Percentiles rank a stretch among this genome's conserved stretches.
Conservation (phyloP, 2,888 invertebrate genomes). For the Lordiphosa fenestrarum region DNA sequence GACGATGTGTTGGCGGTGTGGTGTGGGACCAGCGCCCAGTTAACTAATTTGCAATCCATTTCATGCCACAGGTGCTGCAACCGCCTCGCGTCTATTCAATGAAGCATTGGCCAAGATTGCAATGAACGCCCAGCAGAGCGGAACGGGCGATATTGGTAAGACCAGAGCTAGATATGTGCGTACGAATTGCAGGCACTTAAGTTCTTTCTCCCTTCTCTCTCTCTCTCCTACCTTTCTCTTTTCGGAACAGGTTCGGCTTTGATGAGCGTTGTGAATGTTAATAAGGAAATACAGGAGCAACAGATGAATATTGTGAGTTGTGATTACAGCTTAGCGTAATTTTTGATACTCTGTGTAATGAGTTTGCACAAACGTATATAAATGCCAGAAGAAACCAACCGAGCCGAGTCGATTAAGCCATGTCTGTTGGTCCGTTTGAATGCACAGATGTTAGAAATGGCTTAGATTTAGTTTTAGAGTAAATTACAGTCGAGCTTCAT, state of each 20-base stretch:
- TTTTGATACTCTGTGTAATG: not conserved
- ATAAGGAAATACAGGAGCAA: conserved; percentile 95
- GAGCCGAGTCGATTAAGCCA: too few relatives aligned
- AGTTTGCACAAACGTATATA: too few relatives aligned
- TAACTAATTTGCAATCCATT: conserved; percentile 59
- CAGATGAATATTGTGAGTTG: conserved; percentile 96
- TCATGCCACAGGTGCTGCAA: conserved; percentile 87
- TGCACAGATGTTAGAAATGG: too few relatives aligned
- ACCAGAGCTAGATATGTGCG: conserved; percentile 3
- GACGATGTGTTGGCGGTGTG: not conserved
- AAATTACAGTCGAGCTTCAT: too few relatives aligned
- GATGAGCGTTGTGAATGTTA: conserved; percentile 95
- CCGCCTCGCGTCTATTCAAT: conserved; percentile 92
- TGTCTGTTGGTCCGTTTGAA: too few relatives aligned
- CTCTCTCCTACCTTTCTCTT: conserved; percentile 1
- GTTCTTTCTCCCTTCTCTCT: not conserved
- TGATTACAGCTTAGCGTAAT: not conserved
- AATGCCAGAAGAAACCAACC: too few relatives aligned
- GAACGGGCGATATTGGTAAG: conserved; percentile 94
- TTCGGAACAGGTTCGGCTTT: conserved; percentile 88
- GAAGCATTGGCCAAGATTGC: conserved; percentile 93
- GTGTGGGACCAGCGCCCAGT: conserved; percentile 28
- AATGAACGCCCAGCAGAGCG: conserved; percentile 93
- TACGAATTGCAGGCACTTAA: conserved; percentile 2
- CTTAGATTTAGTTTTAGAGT: too few relatives aligned